These are phyloP conservation scores for Turnix velox DNA, from an alignment of 2,113 vertebrate species.

Conservation along the genomic window DNA sequence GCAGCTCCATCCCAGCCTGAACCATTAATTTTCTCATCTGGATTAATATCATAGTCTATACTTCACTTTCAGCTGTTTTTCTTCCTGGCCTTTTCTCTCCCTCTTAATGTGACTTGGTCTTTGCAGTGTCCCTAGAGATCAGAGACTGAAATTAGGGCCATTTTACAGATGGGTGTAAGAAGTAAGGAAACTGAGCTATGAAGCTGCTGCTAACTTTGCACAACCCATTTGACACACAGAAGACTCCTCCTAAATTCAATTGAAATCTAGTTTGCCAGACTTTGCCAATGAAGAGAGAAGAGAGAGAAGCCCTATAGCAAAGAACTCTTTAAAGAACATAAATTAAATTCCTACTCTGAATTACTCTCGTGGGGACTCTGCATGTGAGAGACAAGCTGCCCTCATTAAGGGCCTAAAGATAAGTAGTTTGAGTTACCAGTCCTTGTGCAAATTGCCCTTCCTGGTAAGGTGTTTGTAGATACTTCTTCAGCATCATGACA, in stretches of 20 bases:
- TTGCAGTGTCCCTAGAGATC: too few species aligned
- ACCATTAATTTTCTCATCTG: neutral
- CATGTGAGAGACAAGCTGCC: neutral
- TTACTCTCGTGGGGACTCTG: neutral
- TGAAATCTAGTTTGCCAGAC: neutral
- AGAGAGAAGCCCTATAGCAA: neutral
- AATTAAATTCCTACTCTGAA: constrained; percentile 8
- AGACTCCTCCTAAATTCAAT: neutral
- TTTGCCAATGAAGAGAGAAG: neutral
- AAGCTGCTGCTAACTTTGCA: neutral
- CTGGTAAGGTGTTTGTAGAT: neutral
- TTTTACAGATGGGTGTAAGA: neutral
- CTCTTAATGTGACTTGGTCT: neutral
- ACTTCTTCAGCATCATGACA: neutral
- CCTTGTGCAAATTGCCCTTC: neutral
- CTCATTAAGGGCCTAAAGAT: neutral
- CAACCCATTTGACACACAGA: neutral
- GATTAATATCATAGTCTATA: neutral
- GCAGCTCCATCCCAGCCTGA: neutral
- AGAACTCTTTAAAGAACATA: neutral
- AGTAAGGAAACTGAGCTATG: neutral
- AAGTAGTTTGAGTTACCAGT: neutral
- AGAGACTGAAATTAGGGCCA: neutral
- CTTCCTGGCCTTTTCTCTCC: neutral
- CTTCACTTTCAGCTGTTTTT: neutral